phyloP scores from a whole-genome alignment of 2,888 invertebrate species.

The Eupithecia vulgata region DNA sequence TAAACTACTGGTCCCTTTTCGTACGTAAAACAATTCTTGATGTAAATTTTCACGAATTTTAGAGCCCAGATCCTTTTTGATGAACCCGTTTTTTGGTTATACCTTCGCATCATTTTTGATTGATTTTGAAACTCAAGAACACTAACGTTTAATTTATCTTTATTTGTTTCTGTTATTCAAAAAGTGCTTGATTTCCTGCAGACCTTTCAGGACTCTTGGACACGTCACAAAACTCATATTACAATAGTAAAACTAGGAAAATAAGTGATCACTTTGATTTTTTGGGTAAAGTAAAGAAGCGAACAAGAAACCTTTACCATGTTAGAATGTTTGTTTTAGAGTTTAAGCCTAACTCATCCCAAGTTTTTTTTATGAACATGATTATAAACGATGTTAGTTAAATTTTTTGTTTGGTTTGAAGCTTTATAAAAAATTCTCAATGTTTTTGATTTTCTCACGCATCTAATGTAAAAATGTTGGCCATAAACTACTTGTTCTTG shows the following conservation, averaged over 20 bases:
- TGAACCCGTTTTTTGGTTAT: neutral
- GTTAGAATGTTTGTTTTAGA: too few relatives aligned
- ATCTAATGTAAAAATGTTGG: neutral
- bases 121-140: neutral
- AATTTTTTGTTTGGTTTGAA: neutral
- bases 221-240: too few relatives aligned
- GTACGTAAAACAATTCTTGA: neutral
- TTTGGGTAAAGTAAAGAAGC: too few relatives aligned
- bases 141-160: neutral
- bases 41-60: neutral
- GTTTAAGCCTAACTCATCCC: too few relatives aligned
- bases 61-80: neutral
- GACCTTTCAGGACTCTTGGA: too few relatives aligned
- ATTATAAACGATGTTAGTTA: too few relatives aligned
- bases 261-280: too few relatives aligned
- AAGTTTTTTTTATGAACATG: too few relatives aligned
- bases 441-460: neutral
- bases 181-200: too few relatives aligned
- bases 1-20: neutral
- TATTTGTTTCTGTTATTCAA: neutral
- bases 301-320: too few relatives aligned
- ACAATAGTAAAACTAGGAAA: too few relatives aligned
- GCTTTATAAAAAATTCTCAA: neutral
- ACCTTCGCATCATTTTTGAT: neutral
- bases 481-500: neutral